phyloP scores from a whole-genome alignment of 1,140 invertebrate species.

The Fopius arisanus region DNA sequence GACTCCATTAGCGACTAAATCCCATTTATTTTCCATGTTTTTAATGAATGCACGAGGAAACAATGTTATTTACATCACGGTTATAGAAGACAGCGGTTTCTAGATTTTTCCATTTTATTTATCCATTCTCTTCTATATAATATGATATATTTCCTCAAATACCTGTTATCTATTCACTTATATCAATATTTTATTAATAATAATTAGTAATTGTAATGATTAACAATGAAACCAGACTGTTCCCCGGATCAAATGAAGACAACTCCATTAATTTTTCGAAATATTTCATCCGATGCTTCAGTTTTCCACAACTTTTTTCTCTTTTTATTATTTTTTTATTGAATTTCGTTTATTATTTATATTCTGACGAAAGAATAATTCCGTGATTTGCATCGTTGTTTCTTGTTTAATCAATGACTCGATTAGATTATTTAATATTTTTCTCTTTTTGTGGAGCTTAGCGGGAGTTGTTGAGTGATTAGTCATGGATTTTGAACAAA shows the following conservation, averaged over 20 bases:
- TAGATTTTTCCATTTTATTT: neutral
- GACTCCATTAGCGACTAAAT: constrained; percentile 21
- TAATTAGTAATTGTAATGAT: neutral
- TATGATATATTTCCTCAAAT: neutral
- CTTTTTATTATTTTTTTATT: no score
- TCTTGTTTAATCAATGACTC: neutral
- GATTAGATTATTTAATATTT: neutral
- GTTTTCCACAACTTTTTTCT: no score
- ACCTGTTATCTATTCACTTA: neutral
- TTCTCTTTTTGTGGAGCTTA: neutral
- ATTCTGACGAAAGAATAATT: neutral
- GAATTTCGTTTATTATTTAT: no score
- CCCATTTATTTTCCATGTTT: neutral
- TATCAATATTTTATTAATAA: neutral
- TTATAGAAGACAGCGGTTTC: constrained; percentile 43
- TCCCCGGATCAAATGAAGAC: neutral
- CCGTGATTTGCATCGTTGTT: neutral
- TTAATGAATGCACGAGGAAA: constrained; percentile 23
- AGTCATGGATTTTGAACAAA: neutral
- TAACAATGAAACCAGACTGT: neutral
- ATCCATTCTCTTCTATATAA: neutral
- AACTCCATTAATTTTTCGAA: neutral
- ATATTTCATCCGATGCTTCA: no score
- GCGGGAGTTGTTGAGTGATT: neutral
- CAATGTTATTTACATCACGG: constrained; percentile 51